A percentile compares a stretch with the other conserved stretches of the same genome.
These are phyloP conservation scores for Hydrophis major DNA, from an alignment of 2,797 vertebrate genomes.

Conservation along the genomic window DNA sequence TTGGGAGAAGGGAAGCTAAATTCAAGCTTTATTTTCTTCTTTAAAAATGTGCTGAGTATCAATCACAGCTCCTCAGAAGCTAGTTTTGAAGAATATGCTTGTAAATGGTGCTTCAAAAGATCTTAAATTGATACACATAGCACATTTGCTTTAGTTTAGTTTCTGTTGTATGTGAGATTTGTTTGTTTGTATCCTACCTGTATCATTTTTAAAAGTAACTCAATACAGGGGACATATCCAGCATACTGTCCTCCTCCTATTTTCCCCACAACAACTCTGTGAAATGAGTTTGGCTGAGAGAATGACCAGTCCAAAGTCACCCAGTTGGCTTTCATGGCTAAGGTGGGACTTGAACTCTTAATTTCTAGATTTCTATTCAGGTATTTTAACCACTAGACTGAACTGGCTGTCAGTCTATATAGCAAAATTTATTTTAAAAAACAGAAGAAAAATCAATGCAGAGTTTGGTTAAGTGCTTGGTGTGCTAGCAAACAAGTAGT, in stretches of 20 bases:
- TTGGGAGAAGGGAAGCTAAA: not conserved
- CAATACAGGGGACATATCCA: not conserved
- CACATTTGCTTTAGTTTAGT: not conserved
- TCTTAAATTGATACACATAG: not conserved
- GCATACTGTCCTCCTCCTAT: not conserved
- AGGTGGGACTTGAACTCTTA: not conserved
- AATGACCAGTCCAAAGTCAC: not conserved
- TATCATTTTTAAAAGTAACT: not conserved
- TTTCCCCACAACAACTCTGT: not conserved
- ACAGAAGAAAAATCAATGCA: not conserved
- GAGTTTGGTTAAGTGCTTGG: not conserved
- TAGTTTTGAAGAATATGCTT: not conserved
- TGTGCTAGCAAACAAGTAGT: not conserved
- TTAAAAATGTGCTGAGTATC: not conserved
- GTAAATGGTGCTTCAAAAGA: not conserved
- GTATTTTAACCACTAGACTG: not conserved
- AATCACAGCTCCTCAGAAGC: not conserved
- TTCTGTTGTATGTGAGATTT: not conserved
- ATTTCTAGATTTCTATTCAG: not conserved
- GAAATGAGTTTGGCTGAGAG: not conserved
- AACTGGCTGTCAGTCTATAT: not conserved
- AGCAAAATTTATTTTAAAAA: not conserved
- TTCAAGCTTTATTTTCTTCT: not conserved
- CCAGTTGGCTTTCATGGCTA: not conserved
- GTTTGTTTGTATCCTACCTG: not conserved